These are phyloP conservation scores for Argyra leucocephala DNA, from an alignment of 2,888 invertebrate species.

Conservation along the genomic window DNA sequence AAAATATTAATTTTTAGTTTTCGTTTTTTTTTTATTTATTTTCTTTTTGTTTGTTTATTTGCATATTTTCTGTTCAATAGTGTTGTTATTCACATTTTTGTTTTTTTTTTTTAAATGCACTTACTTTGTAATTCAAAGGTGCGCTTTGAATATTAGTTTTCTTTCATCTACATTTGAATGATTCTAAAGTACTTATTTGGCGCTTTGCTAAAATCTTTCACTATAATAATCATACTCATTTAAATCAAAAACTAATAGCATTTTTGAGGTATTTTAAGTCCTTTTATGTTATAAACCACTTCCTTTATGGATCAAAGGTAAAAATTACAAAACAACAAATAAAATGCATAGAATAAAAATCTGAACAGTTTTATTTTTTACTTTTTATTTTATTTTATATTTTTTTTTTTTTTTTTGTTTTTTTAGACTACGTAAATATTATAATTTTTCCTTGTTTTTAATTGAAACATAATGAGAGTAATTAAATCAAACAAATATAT, in stretches of 20 bases:
- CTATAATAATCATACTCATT: not conserved
- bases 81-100: not conserved
- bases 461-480: conserved; percentile 6
- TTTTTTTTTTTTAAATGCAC: not conserved
- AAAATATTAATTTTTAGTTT: too few relatives aligned
- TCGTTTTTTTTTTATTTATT: not conserved
- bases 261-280: conserved; percentile 6
- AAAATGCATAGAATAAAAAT: not conserved
- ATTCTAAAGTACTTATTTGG: conserved; percentile 6
- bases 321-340: not conserved
- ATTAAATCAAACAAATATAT: conserved; percentile 1
- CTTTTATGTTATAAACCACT: not conserved
- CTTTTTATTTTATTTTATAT: not conserved
- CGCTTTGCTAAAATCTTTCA: not conserved
- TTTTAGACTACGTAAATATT: not conserved
- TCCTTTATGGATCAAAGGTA: not conserved
- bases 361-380: not conserved
- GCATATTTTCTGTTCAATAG: not conserved
- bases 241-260: conserved; percentile 1
- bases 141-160: conserved; percentile 6
- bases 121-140: conserved; percentile 1
- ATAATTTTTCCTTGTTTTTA: not conserved
- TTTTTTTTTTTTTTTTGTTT: not conserved
- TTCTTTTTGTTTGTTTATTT: not conserved
- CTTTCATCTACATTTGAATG: conserved; percentile 3